Base-by-base conservation (phyloP, 2,797 vertebrate genomes). In the Microhierax caerulescens region DNA sequence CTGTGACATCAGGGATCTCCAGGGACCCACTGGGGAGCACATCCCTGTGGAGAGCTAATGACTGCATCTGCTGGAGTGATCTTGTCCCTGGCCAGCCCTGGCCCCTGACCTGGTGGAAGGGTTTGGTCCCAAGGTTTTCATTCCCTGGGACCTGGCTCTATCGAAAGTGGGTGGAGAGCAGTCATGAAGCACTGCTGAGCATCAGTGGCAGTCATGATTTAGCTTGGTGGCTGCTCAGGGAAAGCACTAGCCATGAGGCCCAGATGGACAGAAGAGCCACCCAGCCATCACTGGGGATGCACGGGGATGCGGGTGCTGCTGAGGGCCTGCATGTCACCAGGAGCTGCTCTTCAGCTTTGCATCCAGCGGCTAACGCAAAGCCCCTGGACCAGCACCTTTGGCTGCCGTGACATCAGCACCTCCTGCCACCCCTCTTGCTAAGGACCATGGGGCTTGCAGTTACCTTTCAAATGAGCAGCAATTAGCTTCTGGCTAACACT, bases 141-240 rank as follows among this genome's bases (percentile, higher is more conserved):
- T 37, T 85, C 28, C 28, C 37, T 36, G 24, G 12, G 64, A 32
- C 10, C 0, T 10, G 53, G 12, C 13, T 36, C 10, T 53, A 22
- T 34, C 3, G 6, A 32, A n/a, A 65, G 63, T 3, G 32, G 22
- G 22, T 63, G 51, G 39, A 39, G 10, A 41, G 37, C 53, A 43
- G 37, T 23, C 34, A 3, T 7, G 30, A 30, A 69, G 37, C n/a
- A 6, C 59, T 45, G 47, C 41, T 51, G 37, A 36, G 43, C 50
- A 19, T 3, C 1, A 1, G 32, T 45, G 3, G 19, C 39, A 56
- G 28, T 18, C 51, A 45, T 1, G 0, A 50, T 13, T 45, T 12
- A 43, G 8, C 43, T 36, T 41, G 27, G 34, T 70, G 51, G 15
- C 10, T 4, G 1, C 51, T 61, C 47, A 32, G 36, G 36, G 37